Conservation (phyloP, 2,113 vertebrate genomes). For the Athene cunicularia region DNA sequence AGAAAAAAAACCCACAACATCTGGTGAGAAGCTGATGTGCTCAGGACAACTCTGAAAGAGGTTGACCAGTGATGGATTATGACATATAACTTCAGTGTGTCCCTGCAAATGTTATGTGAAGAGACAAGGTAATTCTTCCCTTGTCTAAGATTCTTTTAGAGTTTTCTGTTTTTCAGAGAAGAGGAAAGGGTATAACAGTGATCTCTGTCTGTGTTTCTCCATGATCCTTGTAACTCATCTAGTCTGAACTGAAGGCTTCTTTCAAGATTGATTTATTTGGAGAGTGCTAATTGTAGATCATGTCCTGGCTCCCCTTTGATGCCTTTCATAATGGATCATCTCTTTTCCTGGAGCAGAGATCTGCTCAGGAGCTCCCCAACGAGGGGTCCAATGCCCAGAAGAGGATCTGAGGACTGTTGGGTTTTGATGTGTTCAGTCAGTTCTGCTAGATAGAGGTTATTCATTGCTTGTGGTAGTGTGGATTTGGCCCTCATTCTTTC, state of each 20-base stretch:
- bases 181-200: background rate
- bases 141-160: background rate
- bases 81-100: background rate
- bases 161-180: background rate
- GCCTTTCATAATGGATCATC: background rate
- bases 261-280: background rate
- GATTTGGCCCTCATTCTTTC: slow-evolving; percentile 4
- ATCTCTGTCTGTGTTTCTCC: background rate
- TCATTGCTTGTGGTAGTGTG: background rate
- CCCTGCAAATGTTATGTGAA: slow-evolving; percentile 22
- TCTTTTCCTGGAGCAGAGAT: background rate
- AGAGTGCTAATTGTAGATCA: background rate
- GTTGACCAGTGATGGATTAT: background rate
- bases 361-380: background rate
- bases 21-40: slow-evolving; percentile 42
- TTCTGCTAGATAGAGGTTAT: background rate
- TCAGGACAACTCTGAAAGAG: slow-evolving; percentile 17
- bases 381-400: background rate
- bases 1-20: background rate
- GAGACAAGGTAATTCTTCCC: slow-evolving; percentile 43
- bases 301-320: background rate
- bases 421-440: background rate
- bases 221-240: background rate
- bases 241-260: background rate
- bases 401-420: background rate